Base-by-base conservation (phyloP, 2,113 vertebrate species). In the Indri indri region DNA sequence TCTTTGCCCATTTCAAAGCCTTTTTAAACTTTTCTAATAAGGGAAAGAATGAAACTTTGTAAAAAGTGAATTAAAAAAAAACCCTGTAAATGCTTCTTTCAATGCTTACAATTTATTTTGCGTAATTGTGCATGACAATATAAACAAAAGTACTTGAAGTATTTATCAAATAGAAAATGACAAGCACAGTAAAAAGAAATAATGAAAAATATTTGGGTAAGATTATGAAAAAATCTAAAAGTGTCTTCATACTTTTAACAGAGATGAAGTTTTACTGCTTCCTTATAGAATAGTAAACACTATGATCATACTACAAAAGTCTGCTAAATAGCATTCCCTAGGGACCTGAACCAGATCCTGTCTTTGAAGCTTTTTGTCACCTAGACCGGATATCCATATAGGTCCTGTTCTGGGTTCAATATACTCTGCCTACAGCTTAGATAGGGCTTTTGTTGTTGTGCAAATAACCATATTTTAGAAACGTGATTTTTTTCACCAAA, bases 171-270 rank as follows among this genome's bases (percentile, higher is more conserved):
- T 63, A 94, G 12, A 17, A 63, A 92, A 40, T 37, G 22, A 59
- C 14, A 77, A 93, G 6, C 5, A 61, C 34, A 84, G 8, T 70
- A 57, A 80, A 65, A 74, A 68, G 20, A 74, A 87, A 25, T 65
- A 52, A 85, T 86, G 93, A 47, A 86, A 90, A 85, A 7, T 96
- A 81, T 17, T 82, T 93, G 12, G 12, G 82, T 73, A 77, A 30
- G 6, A 52, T 68, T 92, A 47, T 94, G 68, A 73, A 91, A 80
- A 16, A 94, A 74, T 45, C n/a, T 89, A 8, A 18, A 68, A 25
- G 25, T 85, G 23, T 95, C 52, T 97, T 88, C 37, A 76, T 17
- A 59, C 16, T 79, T 88, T 86, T 82, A 82, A 86, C 8, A 83
- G 65, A 68, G 37, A 14, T 65, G 32, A 76, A 65, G 14, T 70